Conservation (phyloP, 2,113 vertebrate species). For the Mirza zaza region DNA sequence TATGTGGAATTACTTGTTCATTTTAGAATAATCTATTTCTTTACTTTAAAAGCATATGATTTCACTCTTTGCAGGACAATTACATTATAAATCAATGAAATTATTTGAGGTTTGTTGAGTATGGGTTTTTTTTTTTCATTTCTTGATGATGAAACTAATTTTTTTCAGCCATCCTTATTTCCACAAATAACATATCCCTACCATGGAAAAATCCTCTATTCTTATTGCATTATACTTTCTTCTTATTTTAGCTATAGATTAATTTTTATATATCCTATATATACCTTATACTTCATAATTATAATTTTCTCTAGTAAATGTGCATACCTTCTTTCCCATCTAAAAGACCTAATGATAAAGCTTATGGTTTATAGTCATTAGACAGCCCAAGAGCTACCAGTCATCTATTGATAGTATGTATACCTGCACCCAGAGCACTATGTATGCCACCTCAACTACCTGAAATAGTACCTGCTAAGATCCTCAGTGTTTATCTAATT, state of each 20-base stretch:
- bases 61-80: not conserved
- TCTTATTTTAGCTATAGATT: not conserved
- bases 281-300: not conserved
- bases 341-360: not conserved
- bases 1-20: not conserved
- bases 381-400: not conserved
- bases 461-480: not conserved
- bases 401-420: rapidly evolving
- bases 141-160: not conserved
- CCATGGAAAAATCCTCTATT: not conserved
- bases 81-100: not conserved
- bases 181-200: not conserved
- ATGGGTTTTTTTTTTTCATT: not conserved
- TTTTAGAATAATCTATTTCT: conserved; percentile 21
- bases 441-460: rapidly evolving
- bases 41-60: conserved; percentile 43
- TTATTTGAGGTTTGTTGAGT: not conserved
- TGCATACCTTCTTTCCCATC: not conserved
- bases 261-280: not conserved
- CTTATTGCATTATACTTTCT: not conserved
- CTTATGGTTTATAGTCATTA: not conserved
- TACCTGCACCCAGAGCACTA: not conserved
- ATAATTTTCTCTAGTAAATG: not conserved
- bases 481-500: not conserved
- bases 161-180: not conserved